phyloP scores from a whole-genome alignment of 1,140 invertebrate genomes.

The Fopius arisanus region DNA sequence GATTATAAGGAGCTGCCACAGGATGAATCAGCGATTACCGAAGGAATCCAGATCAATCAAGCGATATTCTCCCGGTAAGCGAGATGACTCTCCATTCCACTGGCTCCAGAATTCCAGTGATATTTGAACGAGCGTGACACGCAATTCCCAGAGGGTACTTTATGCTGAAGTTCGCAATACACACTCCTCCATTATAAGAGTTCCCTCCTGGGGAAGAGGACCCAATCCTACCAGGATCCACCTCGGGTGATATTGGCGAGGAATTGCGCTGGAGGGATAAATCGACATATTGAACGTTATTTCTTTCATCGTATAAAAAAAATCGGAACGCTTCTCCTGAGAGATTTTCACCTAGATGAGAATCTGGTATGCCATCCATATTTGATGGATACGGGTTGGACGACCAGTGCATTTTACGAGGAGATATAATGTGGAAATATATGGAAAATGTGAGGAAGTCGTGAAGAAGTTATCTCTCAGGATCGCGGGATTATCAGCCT shows the following conservation, averaged over 20 bases:
- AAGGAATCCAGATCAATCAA: slow-evolving; percentile 16
- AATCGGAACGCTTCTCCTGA: no score
- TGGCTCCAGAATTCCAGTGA: slow-evolving; percentile 5
- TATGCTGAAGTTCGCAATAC: background rate
- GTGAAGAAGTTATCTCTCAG: background rate
- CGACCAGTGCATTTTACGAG: background rate
- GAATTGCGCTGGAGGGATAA: slow-evolving; percentile 3
- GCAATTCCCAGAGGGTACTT: background rate
- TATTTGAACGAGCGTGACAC: slow-evolving; percentile 11
- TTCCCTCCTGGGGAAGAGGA: background rate
- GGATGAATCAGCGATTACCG: background rate
- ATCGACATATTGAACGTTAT: background rate
- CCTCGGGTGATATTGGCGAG: slow-evolving; percentile 11
- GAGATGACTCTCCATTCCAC: background rate
- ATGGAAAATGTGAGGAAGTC: background rate
- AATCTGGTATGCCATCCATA: background rate
- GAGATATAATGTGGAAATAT: background rate
- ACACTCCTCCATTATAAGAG: background rate
- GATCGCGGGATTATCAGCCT: background rate
- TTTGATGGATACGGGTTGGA: background rate
- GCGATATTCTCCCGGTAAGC: background rate
- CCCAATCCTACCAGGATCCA: background rate
- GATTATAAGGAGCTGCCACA: no score
- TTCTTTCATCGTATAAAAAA: background rate
- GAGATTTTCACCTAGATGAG: background rate